Base-by-base conservation (phyloP, 1,140 invertebrate species). In the Pissodes strobi region DNA sequence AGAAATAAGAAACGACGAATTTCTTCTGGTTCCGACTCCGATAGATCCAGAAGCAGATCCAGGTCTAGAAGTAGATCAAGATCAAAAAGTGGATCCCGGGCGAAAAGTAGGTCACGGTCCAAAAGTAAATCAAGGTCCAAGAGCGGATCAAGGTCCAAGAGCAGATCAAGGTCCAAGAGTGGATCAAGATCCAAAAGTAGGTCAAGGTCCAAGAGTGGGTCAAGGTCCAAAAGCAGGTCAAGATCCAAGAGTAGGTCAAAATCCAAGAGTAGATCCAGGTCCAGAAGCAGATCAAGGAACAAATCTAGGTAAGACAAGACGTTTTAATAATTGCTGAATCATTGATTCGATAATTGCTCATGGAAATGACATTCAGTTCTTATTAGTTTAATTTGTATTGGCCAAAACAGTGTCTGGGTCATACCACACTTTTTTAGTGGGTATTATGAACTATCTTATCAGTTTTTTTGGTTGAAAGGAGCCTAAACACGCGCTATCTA, bases 11-110 rank as follows among this genome's bases (percentile, higher is more conserved):
- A 73, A 51, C 67, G 78, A 63, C 73, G 77, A 73, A 83, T 83
- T 41, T 72, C 66, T 1, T 84, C 82, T 0, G 81, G 82, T 19
- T 81, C 80, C 18, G 78, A 82, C 19, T 59, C 67, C 15, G 67
- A 72, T 13, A 49, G 66, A 68, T 66, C 67, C 10, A 70, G 56
- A 60, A 58, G 45, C 15, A 64, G 68, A 22, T 68, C 64, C 8
- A 49, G 30, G 23, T 73, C 70, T n/a, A 51, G 25, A 21, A 39
- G 23, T n/a, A 2, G 49, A 19, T 67, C 53, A 12, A 75, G 73
- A 62, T 80, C 77, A 64, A 70, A n/a, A 27, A 57, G 48, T 25
- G 15, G 39, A 34, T 65, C 63, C n/a, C 46, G 70, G 15, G 80
- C 79, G 4, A 66, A 75, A 25, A 78, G 62, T 56, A 37, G 68